Base-by-base conservation (phyloP, 1,140 invertebrate genomes). In the Reticulitermes speratus region DNA sequence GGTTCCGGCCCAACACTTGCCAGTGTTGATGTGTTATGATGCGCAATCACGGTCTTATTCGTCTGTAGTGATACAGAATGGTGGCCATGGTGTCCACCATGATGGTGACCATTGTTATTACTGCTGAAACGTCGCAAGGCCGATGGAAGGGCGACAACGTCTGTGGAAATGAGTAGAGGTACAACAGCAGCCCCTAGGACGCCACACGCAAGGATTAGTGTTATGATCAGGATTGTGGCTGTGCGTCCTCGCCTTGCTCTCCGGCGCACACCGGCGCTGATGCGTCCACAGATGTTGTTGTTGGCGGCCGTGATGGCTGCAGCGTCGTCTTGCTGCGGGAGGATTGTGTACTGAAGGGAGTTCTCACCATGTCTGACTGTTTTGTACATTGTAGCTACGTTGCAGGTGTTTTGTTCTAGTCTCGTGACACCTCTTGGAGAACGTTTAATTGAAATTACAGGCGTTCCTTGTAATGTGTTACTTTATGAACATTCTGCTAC, bases 311-410 rank as follows among this genome's bases (percentile, higher is more conserved):
- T 25, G 87, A 93, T 93, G 87, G 91, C 92, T n/a, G 93, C 90
- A 87, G 94, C 92, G 88, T 94, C 94, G 89, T 95, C 94, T 44
- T 94, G 94, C 89, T 95, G 94, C 81, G 95, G 94, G 65, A 95
- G 90, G 88, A 95, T 95, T 69, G 94, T 95, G 89, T 95, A 95
- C 88, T 95, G 94, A 88, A 95, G 91, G 88, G 94, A 94, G 88
- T 95, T 94, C 89, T 95, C 94, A 55, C 95, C 95, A 89, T 95
- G 94, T 86, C 94, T 90, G 89, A 95, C 94, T 83, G 94, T 95
- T 91, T 95, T 95, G 90, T 95, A 95, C 94, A 95, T 94, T n/a
- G 21, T 48, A 14, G 32, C 44, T 55, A 21, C 19, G 16, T 55
- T 21, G 19, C 3, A 21, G 19, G 5, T 5, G 14, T 55, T 16